phyloP scores from a whole-genome alignment of 2,113 vertebrate genomes.

The Datnioides undecimradiatus region DNA sequence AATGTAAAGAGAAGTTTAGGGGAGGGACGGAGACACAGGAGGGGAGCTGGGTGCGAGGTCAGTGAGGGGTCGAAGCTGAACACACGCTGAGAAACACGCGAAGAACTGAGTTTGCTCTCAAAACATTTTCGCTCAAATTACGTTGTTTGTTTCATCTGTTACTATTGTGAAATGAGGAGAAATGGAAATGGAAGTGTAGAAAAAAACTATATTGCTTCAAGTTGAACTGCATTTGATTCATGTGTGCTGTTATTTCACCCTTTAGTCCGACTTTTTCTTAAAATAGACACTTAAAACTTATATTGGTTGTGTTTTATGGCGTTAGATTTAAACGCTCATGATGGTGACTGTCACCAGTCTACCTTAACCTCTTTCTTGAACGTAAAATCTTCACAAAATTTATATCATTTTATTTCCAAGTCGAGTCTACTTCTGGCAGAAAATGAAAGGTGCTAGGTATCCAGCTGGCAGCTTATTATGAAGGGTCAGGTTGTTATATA shows the following conservation, averaged over 20 bases:
- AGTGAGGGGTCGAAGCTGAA: not conserved
- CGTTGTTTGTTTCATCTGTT: not conserved
- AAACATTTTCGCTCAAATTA: not conserved
- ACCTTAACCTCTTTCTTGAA: no score
- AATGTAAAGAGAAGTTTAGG: no score
- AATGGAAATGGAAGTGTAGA: not conserved
- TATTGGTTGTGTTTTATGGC: not conserved
- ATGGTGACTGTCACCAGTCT: no score
- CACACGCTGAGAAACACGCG: not conserved
- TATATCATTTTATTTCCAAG: not conserved
- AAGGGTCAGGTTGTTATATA: not conserved
- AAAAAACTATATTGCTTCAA: not conserved
- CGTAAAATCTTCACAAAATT: no score
- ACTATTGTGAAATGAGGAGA: not conserved
- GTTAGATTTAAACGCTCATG: not conserved
- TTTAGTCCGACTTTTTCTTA: not conserved
- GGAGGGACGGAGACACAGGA: not conserved
- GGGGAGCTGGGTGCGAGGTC: conserved; percentile 4
- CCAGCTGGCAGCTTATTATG: not conserved
- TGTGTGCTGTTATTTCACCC: not conserved
- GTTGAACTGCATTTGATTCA: not conserved
- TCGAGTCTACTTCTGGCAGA: not conserved
- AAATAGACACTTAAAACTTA: not conserved
- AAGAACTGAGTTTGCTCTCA: no score
- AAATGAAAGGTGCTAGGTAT: not conserved